Evolutionary conservation across 2,888 invertebrate species (phyloP).

Genomic region (Heliconius charithonia): DNA sequence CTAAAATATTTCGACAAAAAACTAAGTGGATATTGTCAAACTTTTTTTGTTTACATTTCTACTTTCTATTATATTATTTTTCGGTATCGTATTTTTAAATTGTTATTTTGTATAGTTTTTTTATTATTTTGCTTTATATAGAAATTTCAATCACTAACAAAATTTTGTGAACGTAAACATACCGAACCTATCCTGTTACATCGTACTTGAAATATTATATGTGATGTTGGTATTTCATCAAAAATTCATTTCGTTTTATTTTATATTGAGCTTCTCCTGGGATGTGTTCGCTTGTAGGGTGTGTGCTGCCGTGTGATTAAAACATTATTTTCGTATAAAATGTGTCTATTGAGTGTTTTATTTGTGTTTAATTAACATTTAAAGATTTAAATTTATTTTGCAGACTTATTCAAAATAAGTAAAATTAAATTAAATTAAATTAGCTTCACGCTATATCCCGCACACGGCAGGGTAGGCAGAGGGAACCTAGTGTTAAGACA

Average conservation of each 20-base stretch:
- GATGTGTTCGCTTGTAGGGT: constrained; percentile 19
- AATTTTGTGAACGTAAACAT: constrained; percentile 1
- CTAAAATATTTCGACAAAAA: neutral
- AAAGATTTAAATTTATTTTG: neutral
- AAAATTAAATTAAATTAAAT: too few species aligned
- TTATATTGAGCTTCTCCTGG: constrained; percentile 26
- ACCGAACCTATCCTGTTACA: constrained; percentile 3
- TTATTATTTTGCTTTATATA: neutral
- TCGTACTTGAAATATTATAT: constrained; percentile 21
- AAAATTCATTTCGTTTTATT: constrained; percentile 33
- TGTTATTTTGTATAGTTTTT: neutral
- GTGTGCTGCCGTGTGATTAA: constrained; percentile 15
- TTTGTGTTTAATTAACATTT: neutral
- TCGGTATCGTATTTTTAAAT: neutral
- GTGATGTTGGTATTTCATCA: constrained; percentile 28
- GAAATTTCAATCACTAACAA: constrained; percentile 17
- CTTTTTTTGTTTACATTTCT: neutral
- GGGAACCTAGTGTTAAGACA: too few species aligned
- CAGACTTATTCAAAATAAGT: neutral
- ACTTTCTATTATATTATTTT: neutral
- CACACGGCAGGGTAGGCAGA: too few species aligned
- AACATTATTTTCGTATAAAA: constrained; percentile 20
- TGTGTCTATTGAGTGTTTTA: neutral
- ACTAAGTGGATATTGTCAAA: neutral
- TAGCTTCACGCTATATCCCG: neutral